Percentiles rank a stretch among this genome's conserved stretches.
Conservation (phyloP, 2,888 invertebrate genomes). For the Cephus spinipes region DNA sequence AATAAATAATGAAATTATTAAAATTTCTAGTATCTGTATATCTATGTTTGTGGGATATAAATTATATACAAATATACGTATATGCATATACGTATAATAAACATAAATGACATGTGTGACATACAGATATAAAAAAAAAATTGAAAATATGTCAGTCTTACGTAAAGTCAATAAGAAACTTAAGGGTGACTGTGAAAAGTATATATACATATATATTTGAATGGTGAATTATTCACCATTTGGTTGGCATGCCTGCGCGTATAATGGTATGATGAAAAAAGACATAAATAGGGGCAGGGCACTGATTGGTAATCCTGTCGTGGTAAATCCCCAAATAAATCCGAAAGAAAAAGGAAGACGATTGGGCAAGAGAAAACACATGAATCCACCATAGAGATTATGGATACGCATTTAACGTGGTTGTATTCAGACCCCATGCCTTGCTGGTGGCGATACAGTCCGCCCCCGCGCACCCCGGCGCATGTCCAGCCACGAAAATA, state of each 20-base stretch:
- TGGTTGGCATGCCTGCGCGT: not conserved
- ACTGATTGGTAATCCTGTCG: slow-evolving; percentile 17
- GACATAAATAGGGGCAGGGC: not conserved
- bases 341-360: not conserved
- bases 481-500: slow-evolving; percentile 10
- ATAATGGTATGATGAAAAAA: not conserved
- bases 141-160: not conserved
- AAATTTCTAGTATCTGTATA: not conserved
- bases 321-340: slow-evolving; percentile 5
- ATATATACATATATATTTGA: not conserved
- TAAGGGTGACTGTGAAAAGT: not conserved
- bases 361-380: not conserved
- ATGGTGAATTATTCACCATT: not conserved
- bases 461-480: not conserved
- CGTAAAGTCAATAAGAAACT: not conserved
- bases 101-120: not conserved
- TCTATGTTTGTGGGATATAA: too few relatives aligned
- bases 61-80: too few relatives aligned
- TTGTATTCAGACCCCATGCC: not conserved
- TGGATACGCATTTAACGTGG: too few relatives aligned
- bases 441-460: not conserved
- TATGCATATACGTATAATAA: too few relatives aligned
- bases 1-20: not conserved
- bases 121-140: not conserved
- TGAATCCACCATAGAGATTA: not conserved